Conservation (phyloP, 2,113 vertebrate species). For the Neodontobutis hainanensis region DNA sequence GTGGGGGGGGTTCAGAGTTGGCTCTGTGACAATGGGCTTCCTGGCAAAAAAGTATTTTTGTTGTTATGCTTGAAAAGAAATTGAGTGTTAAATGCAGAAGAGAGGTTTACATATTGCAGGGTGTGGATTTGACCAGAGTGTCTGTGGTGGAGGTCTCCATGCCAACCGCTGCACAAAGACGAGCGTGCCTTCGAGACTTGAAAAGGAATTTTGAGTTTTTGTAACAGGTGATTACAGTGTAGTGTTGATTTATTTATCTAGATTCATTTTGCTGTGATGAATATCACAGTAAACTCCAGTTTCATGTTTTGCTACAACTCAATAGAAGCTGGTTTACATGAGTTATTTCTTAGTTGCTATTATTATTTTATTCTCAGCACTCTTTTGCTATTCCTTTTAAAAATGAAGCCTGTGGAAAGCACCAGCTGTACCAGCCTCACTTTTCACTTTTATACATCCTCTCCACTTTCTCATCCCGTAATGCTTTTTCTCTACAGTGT, state of each 20-base stretch:
- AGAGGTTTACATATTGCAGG: slow-evolving; percentile 13
- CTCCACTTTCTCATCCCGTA: slow-evolving; percentile 44
- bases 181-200: slow-evolving; percentile 15
- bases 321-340: slow-evolving; percentile 15
- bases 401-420: slow-evolving; percentile 50
- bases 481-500: slow-evolving; percentile 39
- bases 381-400: slow-evolving; percentile 56
- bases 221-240: not conserved
- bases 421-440: slow-evolving; percentile 55
- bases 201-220: slow-evolving; percentile 24
- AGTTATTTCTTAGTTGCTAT: slow-evolving; percentile 42
- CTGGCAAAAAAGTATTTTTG: slow-evolving; percentile 19
- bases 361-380: slow-evolving; percentile 55
- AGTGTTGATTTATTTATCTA: not conserved
- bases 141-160: slow-evolving; percentile 43
- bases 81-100: slow-evolving; percentile 11
- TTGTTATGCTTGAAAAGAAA: slow-evolving; percentile 32
- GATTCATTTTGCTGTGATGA: no score
- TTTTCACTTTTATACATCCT: slow-evolving; percentile 50
- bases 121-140: not conserved
- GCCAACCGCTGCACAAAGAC: slow-evolving; percentile 46
- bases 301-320: not conserved
- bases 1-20: slow-evolving; percentile 31
- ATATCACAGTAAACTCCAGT: no score
- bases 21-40: slow-evolving; percentile 53